A percentile compares a stretch with the other conserved stretches of the same genome.
These are phyloP conservation scores for Odiellus spinosus DNA, from an alignment of 2,888 invertebrate genomes.

Conservation along the genomic window DNA sequence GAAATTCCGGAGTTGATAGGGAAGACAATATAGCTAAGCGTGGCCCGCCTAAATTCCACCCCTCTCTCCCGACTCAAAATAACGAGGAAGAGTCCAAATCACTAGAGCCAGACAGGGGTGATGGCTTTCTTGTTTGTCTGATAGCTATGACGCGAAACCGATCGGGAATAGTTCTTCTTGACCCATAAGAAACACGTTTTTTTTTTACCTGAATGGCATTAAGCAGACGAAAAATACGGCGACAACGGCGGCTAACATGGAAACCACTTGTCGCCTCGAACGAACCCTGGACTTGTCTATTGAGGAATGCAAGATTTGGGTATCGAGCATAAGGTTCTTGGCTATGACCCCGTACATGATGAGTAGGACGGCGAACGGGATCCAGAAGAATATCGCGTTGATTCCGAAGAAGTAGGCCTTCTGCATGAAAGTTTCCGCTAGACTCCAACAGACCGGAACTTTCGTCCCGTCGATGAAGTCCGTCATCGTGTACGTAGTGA, in stretches of 20 bases:
- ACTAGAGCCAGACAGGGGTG: too few relatives aligned
- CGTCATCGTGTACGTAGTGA: slow-evolving; percentile 56
- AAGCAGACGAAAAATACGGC: slow-evolving; percentile 76
- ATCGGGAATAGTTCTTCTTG: too few relatives aligned
- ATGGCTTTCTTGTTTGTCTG: too few relatives aligned
- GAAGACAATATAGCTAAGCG: too few relatives aligned
- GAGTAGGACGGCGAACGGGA: slow-evolving; percentile 62
- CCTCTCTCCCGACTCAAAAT: too few relatives aligned
- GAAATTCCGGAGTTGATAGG: too few relatives aligned
- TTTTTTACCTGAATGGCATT: slow-evolving; percentile 59
- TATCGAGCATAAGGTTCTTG: slow-evolving; percentile 56
- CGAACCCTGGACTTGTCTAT: slow-evolving; percentile 3
- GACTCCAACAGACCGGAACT: slow-evolving; percentile 60
- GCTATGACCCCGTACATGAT: slow-evolving; percentile 71
- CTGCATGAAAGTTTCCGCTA: slow-evolving; percentile 58
- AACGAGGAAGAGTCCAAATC: too few relatives aligned
- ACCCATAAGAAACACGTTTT: slow-evolving; percentile 27
- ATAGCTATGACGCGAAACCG: too few relatives aligned
- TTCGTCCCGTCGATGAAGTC: slow-evolving; percentile 51
- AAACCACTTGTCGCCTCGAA: slow-evolving; percentile 33
- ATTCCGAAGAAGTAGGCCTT: slow-evolving; percentile 61
- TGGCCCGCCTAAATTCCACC: too few relatives aligned
- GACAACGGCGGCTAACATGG: slow-evolving; percentile 78
- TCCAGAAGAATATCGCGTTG: slow-evolving; percentile 64
- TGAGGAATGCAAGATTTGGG: slow-evolving; percentile 2